Percentiles rank a stretch among this genome's conserved stretches.
These are phyloP conservation scores for Gymnothorax javanicus DNA, from an alignment of 2,797 vertebrate genomes.

Conservation along the genomic window DNA sequence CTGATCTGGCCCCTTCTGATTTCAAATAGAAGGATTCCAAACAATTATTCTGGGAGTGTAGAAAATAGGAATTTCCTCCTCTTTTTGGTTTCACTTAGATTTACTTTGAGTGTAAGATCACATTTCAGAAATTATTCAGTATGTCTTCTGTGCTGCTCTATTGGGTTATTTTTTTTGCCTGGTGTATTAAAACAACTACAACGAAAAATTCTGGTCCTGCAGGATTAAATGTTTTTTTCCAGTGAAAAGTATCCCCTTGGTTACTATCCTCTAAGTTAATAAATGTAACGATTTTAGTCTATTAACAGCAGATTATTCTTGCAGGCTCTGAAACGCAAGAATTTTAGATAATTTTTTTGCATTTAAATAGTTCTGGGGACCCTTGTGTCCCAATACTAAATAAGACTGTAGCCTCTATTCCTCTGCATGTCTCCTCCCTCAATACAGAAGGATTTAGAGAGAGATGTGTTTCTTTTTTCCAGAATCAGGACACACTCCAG, in stretches of 20 bases:
- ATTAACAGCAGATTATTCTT: neutral
- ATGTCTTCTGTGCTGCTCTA: neutral
- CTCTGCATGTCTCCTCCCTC: no score
- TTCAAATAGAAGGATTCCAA: neutral
- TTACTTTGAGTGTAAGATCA: neutral
- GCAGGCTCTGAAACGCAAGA: conserved; percentile 36
- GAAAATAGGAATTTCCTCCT: neutral
- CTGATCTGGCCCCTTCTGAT: neutral
- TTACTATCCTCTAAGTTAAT: neutral
- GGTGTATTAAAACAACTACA: neutral
- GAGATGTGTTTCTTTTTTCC: no score
- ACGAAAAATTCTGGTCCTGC: conserved; percentile 17
- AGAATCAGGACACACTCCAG: no score
- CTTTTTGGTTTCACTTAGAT: neutral
- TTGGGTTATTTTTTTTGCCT: neutral
- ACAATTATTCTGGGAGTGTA: neutral
- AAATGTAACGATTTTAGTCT: neutral
- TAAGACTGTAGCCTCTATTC: no score
- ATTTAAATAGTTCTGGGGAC: conserved; percentile 42
- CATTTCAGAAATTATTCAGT: neutral
- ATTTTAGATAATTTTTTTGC: conserved; percentile 37
- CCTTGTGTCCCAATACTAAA: neutral
- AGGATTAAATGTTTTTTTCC: conserved; percentile 13
- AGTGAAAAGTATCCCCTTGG: neutral
- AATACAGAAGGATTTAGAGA: no score